Conservation (phyloP, 1,140 invertebrate genomes). For the Leptinotarsa defecta region DNA sequence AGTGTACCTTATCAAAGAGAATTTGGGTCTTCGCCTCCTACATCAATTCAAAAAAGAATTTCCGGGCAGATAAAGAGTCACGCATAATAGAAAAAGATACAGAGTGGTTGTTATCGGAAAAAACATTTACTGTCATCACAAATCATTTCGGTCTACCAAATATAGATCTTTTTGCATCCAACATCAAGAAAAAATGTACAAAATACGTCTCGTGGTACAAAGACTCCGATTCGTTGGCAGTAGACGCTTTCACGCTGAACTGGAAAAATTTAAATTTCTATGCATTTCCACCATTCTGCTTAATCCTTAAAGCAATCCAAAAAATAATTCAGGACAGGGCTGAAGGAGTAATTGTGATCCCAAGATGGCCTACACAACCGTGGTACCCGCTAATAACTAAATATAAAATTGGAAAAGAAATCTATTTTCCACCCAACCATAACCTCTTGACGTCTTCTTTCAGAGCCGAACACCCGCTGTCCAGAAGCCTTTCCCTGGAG, state of each 20-base stretch:
- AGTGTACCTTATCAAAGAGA: too few relatives aligned
- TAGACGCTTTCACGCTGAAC: constrained; percentile 13
- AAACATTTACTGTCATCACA: constrained; percentile 20
- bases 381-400: constrained; percentile 15
- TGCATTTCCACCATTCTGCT: constrained; percentile 26
- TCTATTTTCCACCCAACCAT: neutral
- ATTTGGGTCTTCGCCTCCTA: constrained; percentile 53
- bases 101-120: constrained; percentile 9
- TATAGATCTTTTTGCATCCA: constrained; percentile 29
- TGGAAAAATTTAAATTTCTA: constrained; percentile 12
- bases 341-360: constrained; percentile 27
- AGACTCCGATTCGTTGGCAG: neutral
- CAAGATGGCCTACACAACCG: constrained; percentile 28
- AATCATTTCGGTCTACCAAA: constrained; percentile 5
- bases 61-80: constrained; percentile 42
- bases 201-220: constrained; percentile 23
- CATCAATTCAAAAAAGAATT: constrained; percentile 51
- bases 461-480: neutral
- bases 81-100: constrained; percentile 22
- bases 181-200: constrained; percentile 28
- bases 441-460: neutral
- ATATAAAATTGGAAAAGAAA: neutral
- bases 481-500: constrained; percentile 41
- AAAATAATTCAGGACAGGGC: constrained; percentile 32
- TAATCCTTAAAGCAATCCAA: constrained; percentile 18